A percentile compares a stretch with the other conserved stretches of the same genome.
Conservation (phyloP, 2,113 vertebrate species). For the Parus major region DNA sequence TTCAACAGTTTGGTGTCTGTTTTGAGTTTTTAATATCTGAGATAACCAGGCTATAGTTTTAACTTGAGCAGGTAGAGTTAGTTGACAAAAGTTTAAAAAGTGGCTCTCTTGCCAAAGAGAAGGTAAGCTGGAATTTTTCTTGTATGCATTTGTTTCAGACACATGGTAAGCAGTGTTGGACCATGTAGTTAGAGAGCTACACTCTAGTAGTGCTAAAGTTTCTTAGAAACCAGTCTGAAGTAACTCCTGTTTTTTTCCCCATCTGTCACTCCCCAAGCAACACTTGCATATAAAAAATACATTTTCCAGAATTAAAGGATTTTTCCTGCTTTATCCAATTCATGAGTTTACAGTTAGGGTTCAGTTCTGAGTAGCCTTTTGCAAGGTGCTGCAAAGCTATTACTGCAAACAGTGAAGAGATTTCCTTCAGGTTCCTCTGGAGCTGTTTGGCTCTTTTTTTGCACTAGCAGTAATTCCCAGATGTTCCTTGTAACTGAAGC, state of each 20-base stretch:
- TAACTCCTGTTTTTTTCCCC: not conserved
- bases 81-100: not conserved
- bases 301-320: not conserved
- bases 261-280: not conserved
- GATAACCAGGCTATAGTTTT: not conserved
- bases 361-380: not conserved
- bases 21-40: not conserved
- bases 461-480: not conserved
- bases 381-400: not conserved
- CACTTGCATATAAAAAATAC: rapidly evolving
- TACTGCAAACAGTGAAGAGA: not conserved
- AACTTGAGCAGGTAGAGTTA: not conserved
- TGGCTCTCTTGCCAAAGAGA: not conserved
- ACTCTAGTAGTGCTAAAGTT: not conserved
- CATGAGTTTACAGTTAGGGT: not conserved
- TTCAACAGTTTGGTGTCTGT: not conserved
- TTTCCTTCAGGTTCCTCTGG: not conserved
- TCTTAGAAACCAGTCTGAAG: not conserved
- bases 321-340: not conserved
- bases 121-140: not conserved
- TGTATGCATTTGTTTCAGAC: not conserved
- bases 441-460: not conserved
- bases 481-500: not conserved
- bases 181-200: not conserved
- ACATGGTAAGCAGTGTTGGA: not conserved